Evolutionary conservation across 2,888 invertebrate species (phyloP).

Genomic region (Plebejus anna): DNA sequence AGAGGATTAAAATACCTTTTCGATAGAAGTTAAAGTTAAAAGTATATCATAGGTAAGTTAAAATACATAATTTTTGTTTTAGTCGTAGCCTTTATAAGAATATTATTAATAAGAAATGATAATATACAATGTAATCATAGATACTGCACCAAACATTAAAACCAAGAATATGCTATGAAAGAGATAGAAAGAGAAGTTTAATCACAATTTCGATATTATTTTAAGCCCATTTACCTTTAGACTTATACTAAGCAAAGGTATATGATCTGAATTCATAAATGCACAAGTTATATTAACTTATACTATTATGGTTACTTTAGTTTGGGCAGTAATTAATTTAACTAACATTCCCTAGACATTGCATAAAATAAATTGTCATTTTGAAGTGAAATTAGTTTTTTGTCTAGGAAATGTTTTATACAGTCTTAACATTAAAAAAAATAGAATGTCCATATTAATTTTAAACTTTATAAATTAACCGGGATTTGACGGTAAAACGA

Average conservation of each 20-base stretch:
- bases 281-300: conserved; percentile 24
- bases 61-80: conserved; percentile 52
- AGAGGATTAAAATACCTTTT: conserved; percentile 32
- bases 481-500: not conserved
- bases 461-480: not conserved
- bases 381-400: not conserved
- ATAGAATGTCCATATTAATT: conserved; percentile 5
- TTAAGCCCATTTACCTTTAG: conserved; percentile 74
- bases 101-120: conserved; percentile 68
- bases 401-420: conserved; percentile 22
- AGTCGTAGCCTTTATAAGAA: conserved; percentile 53
- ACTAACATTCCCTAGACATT: conserved; percentile 51
- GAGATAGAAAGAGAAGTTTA: conserved; percentile 60
- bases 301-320: conserved; percentile 40
- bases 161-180: conserved; percentile 71
- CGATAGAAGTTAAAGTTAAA: conserved; percentile 39
- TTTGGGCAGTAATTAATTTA: conserved; percentile 55
- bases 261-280: conserved; percentile 42
- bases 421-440: conserved; percentile 12
- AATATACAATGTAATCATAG: conserved; percentile 78
- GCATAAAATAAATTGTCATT: conserved; percentile 37
- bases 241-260: conserved; percentile 60
- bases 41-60: conserved; percentile 56
- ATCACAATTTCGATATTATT: conserved; percentile 59
- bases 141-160: conserved; percentile 78